Base-by-base conservation (phyloP, 2,113 vertebrate species). In the Danionella cerebrum region DNA sequence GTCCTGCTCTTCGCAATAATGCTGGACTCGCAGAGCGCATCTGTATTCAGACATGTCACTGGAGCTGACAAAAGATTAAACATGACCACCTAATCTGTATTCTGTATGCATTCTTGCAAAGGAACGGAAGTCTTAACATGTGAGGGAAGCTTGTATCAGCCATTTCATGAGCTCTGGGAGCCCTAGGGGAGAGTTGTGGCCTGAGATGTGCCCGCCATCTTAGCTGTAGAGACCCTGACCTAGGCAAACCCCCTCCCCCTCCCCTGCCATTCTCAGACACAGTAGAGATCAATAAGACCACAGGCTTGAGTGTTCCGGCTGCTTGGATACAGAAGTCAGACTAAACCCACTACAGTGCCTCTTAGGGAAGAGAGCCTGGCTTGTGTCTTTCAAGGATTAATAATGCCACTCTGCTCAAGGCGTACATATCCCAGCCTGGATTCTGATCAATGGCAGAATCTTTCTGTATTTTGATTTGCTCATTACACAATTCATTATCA, bases 151-250 rank as follows among this genome's bases (percentile, higher is more conserved):
- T 67, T 45, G 59, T 47, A 81, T 84, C 80, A 76, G 76, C 80
- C 83, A 78, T 84, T 82, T 82, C 69, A 65, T 66, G 54, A 76
- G 60, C 74, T 5, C 21, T 44, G 66, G n/a, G 75, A 76, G 77
- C 78, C 69, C 48, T 87, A 85, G 82, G 83, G 83, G 77, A 79
- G 79, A 75, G 71, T 76, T 67, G 14, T 83, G 83, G 79, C 84
- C 78, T 72, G 77, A 84, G 78, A 84, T 79, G 80, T 81, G 83
- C 83, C 84, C 78, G 72, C 84, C 84, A 86, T 87, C 83, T 88
- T 89, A 82, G 83, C 79, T 85, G 78, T 80, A 72, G 82, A 66
- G 70, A 80, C 83, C 82, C 74, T 87, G 86, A 88, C 84, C 85
- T 21, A 60, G 6, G 66, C 59, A 73, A 69, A 75, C 80, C 69